Conservation (phyloP, 2,888 invertebrate species). For the Agriopis aurantiaria region DNA sequence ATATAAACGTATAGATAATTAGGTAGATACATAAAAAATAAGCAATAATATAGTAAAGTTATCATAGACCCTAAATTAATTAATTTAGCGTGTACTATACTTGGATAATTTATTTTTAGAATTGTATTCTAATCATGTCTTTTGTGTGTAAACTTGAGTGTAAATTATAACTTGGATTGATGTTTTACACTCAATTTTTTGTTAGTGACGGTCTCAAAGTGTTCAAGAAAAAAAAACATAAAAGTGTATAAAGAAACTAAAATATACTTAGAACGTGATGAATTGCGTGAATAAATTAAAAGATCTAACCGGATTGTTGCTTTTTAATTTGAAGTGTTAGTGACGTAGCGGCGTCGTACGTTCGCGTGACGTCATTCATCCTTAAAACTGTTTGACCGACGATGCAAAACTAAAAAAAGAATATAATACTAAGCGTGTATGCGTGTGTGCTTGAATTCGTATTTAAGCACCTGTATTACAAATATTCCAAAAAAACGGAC, state of each 20-base stretch:
- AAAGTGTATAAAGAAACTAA: slow-evolving; percentile 6
- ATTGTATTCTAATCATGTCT: slow-evolving; percentile 12
- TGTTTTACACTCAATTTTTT: slow-evolving; percentile 12
- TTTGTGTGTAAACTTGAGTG: slow-evolving; percentile 13
- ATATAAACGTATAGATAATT: not conserved
- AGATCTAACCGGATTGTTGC: not conserved
- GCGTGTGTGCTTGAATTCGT: no score
- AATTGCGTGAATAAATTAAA: slow-evolving; percentile 16
- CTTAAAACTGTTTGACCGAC: no score
- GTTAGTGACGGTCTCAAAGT: slow-evolving; percentile 24
- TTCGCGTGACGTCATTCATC: no score
- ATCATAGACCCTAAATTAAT: slow-evolving; percentile 16
- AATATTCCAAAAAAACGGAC: no score
- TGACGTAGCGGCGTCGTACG: not conserved
- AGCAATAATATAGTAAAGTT: slow-evolving; percentile 30
- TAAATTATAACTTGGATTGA: slow-evolving; percentile 6
- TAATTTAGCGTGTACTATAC: slow-evolving; percentile 10
- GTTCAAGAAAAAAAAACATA: slow-evolving; percentile 23
- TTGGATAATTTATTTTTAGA: slow-evolving; percentile 37
- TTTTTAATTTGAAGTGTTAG: not conserved
- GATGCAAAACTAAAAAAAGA: no score
- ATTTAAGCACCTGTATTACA: no score
- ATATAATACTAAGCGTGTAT: no score
- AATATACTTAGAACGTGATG: slow-evolving; percentile 1
- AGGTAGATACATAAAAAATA: slow-evolving; percentile 14